Evolutionary conservation across 2,797 vertebrate species (phyloP).

Genomic region (Leptoclinus maculatus): DNA sequence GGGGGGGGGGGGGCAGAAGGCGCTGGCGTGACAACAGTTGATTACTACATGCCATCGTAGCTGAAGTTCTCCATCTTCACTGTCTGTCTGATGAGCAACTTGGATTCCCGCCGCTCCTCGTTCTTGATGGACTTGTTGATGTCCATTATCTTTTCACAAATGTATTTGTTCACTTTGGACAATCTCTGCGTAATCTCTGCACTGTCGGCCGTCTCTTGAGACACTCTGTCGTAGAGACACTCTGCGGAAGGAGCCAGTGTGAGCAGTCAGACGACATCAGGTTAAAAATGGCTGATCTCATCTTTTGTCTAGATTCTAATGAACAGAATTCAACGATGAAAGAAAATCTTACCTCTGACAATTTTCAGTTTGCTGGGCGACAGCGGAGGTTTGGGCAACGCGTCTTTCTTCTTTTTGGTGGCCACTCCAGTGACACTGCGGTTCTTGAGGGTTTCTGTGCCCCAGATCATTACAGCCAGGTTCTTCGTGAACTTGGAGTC

Average conservation of each 20-base stretch:
- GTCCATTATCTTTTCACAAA: conserved; percentile 99
- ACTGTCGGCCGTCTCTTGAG: conserved; percentile 98
- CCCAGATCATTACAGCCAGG: conserved; percentile 99
- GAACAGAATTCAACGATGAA: conserved; percentile 1
- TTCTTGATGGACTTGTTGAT: conserved; percentile 99
- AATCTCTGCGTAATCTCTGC: conserved; percentile 99
- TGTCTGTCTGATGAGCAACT: conserved; percentile 90
- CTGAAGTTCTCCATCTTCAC: conserved; percentile 90
- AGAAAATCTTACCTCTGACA: conserved; percentile 90
- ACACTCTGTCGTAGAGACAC: conserved; percentile 99
- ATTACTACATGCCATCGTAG: conserved; percentile 87
- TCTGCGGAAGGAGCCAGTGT: conserved; percentile 82
- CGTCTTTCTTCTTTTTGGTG: conserved; percentile 99
- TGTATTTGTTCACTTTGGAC: conserved; percentile 99
- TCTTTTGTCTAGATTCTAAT: conserved; percentile 27
- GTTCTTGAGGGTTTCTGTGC: conserved; percentile 99
- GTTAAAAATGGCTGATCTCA: conserved; percentile 55
- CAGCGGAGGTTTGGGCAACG: conserved; percentile 96
- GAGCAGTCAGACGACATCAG: conserved; percentile 51
- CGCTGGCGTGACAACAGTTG: conserved; percentile 73
- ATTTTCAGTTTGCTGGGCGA: conserved; percentile 99
- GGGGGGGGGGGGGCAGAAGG: conserved; percentile 64
- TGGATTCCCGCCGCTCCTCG: conserved; percentile 98
- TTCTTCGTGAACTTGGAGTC: conserved; percentile 99
- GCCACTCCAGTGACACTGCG: conserved; percentile 98